Base-by-base conservation (phyloP, 2,888 invertebrate genomes). In the Noctua comes region DNA sequence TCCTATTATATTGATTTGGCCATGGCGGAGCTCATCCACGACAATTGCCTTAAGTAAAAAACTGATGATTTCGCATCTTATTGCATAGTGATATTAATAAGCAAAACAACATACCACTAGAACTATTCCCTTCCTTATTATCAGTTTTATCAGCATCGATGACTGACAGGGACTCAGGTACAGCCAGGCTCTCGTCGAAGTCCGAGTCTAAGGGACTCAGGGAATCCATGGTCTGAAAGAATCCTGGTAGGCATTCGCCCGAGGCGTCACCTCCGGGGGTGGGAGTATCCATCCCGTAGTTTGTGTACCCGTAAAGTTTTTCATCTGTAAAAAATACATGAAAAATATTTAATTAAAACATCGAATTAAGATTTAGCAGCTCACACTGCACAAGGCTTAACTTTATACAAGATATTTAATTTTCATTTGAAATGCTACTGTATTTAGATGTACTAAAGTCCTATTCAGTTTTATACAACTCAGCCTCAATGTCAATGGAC, bases 171-270 rank as follows among this genome's bases (percentile, higher is more conserved):
- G 98, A 98, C 91, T 98, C 98, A 1, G 98, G 98, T 87, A 98
- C 97, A 64, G 97, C 98, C 54, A 98, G 96, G 88, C 98, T 97
- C 93, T 98, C 98, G 93, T 98, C 98, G 90, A 98, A 98, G 90
- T 98, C 98, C 0, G 98, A 98, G 91, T 98, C 98, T 11, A 96
- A 72, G 1, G 97, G 95, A 54, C 95, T 97, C 86, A 97, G 90
- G 79, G 97, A 97, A 88, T 97, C 97, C 88, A 97, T 93, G 59
- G 95, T 94, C 77, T 95, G 94, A 88, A 97, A 94, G 77, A 97
- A 92, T 70, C 96, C 96, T 18, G 96, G 94, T 54, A 97, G 93
- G 85, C 97, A 97, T 86, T 96, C 97, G 24, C 95, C 96, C 1
- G 93, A 91, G 2, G 91, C 87, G 3, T 93, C 90, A 6, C 88